phyloP scores from a whole-genome alignment of 2,888 invertebrate genomes.

The Automeris io region DNA sequence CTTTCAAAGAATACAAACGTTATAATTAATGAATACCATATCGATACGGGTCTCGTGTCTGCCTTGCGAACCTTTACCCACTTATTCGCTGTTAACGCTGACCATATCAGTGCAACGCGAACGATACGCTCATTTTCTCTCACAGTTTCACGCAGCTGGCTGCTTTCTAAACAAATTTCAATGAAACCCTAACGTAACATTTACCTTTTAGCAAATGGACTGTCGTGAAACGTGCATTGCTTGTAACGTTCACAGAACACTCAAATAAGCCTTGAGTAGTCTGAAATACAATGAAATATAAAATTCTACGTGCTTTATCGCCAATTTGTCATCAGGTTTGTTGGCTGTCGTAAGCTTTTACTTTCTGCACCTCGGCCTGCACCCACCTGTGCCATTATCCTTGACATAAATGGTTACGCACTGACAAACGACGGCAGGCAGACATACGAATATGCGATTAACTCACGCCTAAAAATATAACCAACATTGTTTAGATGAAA shows the following conservation, averaged over 20 bases:
- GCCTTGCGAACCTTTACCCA: slow-evolving; percentile 5
- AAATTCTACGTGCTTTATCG: slow-evolving; percentile 19
- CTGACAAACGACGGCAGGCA: slow-evolving; percentile 9
- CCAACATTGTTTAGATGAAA: slow-evolving; percentile 4
- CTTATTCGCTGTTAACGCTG: slow-evolving; percentile 2
- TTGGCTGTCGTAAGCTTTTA: slow-evolving; percentile 17
- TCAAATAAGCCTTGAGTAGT: background rate
- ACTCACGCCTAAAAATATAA: slow-evolving; percentile 6
- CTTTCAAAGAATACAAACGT: too few relatives aligned
- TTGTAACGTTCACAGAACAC: background rate
- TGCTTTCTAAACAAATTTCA: slow-evolving; percentile 5
- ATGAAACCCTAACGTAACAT: background rate
- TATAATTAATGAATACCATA: background rate
- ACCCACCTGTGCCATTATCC: slow-evolving; percentile 16
- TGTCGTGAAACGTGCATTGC: slow-evolving; percentile 2
- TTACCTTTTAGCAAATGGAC: background rate
- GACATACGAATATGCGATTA: slow-evolving; percentile 5
- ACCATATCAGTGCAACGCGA: slow-evolving; percentile 7
- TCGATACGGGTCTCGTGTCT: background rate
- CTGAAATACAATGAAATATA: slow-evolving; percentile 12
- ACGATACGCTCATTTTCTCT: slow-evolving; percentile 6
- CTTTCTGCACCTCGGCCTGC: slow-evolving; percentile 15
- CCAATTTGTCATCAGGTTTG: slow-evolving; percentile 17
- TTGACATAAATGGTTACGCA: slow-evolving; percentile 22
- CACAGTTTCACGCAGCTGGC: background rate